Base-by-base conservation (phyloP, 64 coral and sea anemone species). In the Catalaphyllia jardinei region DNA sequence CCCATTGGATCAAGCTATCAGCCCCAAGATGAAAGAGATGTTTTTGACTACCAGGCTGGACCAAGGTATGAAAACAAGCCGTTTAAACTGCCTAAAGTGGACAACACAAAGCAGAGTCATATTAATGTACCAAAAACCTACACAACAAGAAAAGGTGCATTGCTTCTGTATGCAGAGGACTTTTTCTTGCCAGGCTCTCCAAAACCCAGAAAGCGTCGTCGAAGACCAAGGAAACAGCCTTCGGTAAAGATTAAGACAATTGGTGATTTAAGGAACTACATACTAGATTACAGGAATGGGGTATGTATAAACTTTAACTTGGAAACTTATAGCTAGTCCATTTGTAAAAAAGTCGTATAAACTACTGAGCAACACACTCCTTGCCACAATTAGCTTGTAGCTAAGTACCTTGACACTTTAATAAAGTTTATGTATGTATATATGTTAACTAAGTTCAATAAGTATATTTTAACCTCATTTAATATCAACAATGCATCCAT, bases 271-370 rank as follows among this genome's bases (percentile, higher is more conserved):
- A 88, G 88, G 63, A 86, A 98, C 69, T 88, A 62, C 17, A 93
- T 98, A 49, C 79, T 98, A 29, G 87, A 92, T 30, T 98, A 98
- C 79, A 98, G 95, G 74, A 98, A 98, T 95, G 96, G 93, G 75
- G 96, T 98, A 88, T 91, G 92, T 83, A 62, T 42, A 11, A 57
- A 57, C 9, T 57, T 57, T 14, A 57, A 2, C 15, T 14, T 57
- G 54, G 15, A 14, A 46, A 46, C 42, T 46, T 46, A 46, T 35
- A n/a, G n/a, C n/a, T 39, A 39, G 38, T 39, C 38, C 38, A 39
- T 39, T 39, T 39, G 4, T 39, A 39, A 39, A 39, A 2, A 39
- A n/a, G n/a, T n/a, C n/a, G n/a, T n/a, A 35, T 35, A 1, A 35
- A 35, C 33, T 35, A 35, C 33, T 35, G 33, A 35, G 3, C 33